phyloP scores from a whole-genome alignment of 2,113 vertebrate genomes.

The Brachypteracias leptosomus region DNA sequence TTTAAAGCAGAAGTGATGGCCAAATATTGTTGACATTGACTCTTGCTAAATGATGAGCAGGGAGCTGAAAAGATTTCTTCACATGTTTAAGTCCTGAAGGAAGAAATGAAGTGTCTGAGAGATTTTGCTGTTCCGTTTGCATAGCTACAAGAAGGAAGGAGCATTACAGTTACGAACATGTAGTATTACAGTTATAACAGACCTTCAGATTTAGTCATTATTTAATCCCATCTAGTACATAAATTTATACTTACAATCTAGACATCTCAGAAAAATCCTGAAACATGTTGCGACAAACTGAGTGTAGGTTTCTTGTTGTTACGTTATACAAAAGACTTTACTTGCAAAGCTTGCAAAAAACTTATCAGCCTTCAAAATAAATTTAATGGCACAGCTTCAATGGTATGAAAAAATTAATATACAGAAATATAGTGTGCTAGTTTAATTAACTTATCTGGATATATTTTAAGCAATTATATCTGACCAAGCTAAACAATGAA shows the following conservation, averaged over 20 bases:
- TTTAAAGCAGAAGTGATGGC: background rate
- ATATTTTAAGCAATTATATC: background rate
- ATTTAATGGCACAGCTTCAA: background rate
- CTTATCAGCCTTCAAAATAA: background rate
- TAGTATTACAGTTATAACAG: background rate
- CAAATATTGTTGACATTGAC: background rate
- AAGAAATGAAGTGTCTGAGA: background rate
- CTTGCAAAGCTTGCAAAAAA: background rate
- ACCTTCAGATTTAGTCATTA: background rate
- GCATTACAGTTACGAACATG: background rate
- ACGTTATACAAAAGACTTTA: background rate
- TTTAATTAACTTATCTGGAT: background rate
- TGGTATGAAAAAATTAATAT: background rate
- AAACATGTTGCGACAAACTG: background rate
- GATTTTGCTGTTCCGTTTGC: background rate
- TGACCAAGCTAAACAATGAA: background rate
- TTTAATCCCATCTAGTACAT: background rate
- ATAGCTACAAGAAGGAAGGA: background rate
- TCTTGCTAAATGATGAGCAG: background rate
- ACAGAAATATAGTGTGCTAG: background rate
- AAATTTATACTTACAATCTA: background rate
- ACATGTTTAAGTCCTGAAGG: background rate
- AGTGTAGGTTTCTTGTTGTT: background rate
- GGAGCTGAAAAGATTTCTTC: background rate
- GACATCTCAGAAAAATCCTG: background rate